Conservation (phyloP, 2,113 vertebrate genomes). For the Alces alces region DNA sequence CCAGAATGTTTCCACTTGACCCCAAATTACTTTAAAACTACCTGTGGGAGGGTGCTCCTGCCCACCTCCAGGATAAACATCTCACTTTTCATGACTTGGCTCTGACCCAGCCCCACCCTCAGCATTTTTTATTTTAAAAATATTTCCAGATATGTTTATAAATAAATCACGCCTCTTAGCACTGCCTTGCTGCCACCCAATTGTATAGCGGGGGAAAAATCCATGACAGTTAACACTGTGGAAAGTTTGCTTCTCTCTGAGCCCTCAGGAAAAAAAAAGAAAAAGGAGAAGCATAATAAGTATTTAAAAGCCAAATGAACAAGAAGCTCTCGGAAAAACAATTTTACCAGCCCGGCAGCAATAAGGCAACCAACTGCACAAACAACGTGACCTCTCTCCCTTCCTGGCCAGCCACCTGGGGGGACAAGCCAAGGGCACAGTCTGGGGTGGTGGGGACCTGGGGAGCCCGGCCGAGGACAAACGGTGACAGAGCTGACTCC, state of each 20-base stretch:
- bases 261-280: not conserved
- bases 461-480: not conserved
- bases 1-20: conserved; percentile 10
- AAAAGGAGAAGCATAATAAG: not conserved
- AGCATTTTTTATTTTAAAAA: conserved; percentile 32
- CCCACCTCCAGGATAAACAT: not conserved
- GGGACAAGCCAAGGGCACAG: not conserved
- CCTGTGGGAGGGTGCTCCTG: not conserved
- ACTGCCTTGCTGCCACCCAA: not conserved
- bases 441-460: not conserved
- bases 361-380: not conserved
- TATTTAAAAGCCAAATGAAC: not conserved
- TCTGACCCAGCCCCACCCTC: not conserved
- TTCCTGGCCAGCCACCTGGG: not conserved
- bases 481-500: not conserved
- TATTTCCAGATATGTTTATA: conserved; percentile 53
- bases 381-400: not conserved
- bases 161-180: conserved; percentile 19
- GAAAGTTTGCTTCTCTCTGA: conserved; percentile 34
- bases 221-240: not conserved
- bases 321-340: conserved; percentile 26
- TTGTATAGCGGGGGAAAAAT: not conserved
- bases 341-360: not conserved
- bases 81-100: not conserved
- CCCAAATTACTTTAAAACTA: conserved; percentile 8